Conservation (phyloP, 2,888 invertebrate genomes). For the Yponomeuta evonymella region DNA sequence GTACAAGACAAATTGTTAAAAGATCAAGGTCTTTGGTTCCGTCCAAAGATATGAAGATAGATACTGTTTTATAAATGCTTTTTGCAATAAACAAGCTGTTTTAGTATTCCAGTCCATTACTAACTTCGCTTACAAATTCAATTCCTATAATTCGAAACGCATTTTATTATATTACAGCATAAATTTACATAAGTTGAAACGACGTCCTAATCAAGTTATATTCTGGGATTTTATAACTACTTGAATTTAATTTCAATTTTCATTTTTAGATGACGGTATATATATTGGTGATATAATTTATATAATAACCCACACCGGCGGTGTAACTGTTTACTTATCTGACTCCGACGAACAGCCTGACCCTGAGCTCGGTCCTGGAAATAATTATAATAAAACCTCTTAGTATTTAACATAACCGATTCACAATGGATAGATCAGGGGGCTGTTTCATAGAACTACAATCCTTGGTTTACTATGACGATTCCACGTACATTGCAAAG, state of each 20-base stretch:
- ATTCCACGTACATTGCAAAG: too few species aligned
- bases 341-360: constrained; percentile 79
- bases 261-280: neutral
- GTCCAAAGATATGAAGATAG: constrained; percentile 20
- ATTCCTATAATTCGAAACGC: neutral
- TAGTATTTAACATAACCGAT: neutral
- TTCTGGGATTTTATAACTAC: constrained; percentile 7
- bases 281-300: neutral
- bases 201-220: neutral
- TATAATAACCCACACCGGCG: neutral
- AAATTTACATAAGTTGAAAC: neutral
- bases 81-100: constrained; percentile 14
- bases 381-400: constrained; percentile 11
- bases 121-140: neutral
- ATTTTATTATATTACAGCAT: constrained; percentile 7
- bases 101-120: neutral
- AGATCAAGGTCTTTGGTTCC: constrained; percentile 21
- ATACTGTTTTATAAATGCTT: constrained; percentile 11
- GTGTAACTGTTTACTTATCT: constrained; percentile 48
- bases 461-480: neutral
- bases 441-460: too few species aligned
- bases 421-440: too few species aligned
- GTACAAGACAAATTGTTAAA: constrained; percentile 21
- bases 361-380: constrained; percentile 76
- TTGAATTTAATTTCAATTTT: constrained; percentile 6